Evolutionary conservation across 2,113 vertebrate genomes (phyloP).

Genomic region (Oryzias woworae): DNA sequence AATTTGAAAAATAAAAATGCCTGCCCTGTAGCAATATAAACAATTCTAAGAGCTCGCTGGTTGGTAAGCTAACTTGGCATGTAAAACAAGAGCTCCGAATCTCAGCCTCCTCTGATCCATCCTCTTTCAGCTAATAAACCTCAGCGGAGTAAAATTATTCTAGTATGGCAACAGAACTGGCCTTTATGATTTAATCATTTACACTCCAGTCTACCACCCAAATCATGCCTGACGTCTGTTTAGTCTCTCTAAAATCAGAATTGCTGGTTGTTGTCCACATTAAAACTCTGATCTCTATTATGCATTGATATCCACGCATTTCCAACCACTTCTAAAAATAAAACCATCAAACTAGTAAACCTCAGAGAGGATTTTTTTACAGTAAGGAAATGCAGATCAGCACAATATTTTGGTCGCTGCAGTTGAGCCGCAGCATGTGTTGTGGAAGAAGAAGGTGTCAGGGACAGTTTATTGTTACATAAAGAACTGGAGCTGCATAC

Average conservation of each 20-base stretch:
- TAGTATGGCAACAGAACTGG: background rate
- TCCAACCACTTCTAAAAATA: background rate
- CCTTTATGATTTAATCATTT: background rate
- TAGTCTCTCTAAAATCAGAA: too few relatives aligned
- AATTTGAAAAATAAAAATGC: conserved; percentile 11
- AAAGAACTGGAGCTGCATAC: background rate
- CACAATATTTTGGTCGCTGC: background rate
- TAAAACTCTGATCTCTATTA: background rate
- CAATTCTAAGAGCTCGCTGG: conserved; percentile 38
- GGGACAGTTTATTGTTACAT: background rate
- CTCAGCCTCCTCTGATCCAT: conserved; percentile 33
- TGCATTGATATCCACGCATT: background rate
- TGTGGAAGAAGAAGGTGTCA: background rate
- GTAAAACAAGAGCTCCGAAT: conserved; percentile 46
- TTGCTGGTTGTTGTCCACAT: background rate
- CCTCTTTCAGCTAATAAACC: conserved; percentile 13
- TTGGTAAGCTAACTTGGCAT: conserved; percentile 43
- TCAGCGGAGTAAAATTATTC: conserved; percentile 10
- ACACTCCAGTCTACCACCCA: background rate
- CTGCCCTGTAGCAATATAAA: conserved; percentile 44
- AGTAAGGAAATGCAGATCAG: background rate
- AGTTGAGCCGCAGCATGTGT: background rate
- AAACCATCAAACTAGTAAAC: background rate
- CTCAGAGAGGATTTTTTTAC: conserved; percentile 3
- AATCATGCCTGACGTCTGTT: too few relatives aligned